Evolutionary conservation across 2,797 vertebrate species (phyloP), one percentile per base, ranked within the genome.

Genomic region (Rhynchotus rufescens): DNA sequence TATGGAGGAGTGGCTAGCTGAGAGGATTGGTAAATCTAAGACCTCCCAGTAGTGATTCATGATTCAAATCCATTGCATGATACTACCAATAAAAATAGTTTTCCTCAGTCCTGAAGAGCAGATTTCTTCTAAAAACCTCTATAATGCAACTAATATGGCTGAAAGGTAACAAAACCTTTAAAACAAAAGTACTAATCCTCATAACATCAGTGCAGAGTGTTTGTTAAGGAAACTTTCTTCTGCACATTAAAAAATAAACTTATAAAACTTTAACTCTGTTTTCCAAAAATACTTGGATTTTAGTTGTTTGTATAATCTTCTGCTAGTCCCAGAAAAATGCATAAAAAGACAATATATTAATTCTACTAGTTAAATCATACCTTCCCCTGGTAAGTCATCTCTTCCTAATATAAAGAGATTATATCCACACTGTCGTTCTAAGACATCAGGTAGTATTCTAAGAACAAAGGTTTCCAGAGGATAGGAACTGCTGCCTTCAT

Each of bases 321-420:
- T n/a, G 30, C 21, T 12, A 80, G 72, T 3, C 40, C 1, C 0
- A 91, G 22, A 80, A 71, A 8, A 74, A 71, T 1, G 2, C 57
- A 36, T 42, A 54, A 88, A 74, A 84, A 84, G 7, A 30, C 19
- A 88, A 83, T 4, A 22, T 36, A 40, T 56, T 76, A 32, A 71
- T 20, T 38, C 36, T 34, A 34, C 42, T 88, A 75, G 25, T 74
- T 80, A 89, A 92, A 95, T 73, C 97, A 93, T 97, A 99, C 99
- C 98, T 98, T 98, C 96, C 75, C 99, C 99, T 0, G 98, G 98
- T 79, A 98, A 92, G 77, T 98, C 98, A 95, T 99, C 98, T 16
- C 99, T 98, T 89, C 98, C 98, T 25, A 98, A 91, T 88, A 99
- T 98, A 92, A 99, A 99, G 34, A 99, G 97, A 71, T 97, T 98